Evolutionary conservation across 2,797 vertebrate species (phyloP).

Genomic region (Ceryle rudis): DNA sequence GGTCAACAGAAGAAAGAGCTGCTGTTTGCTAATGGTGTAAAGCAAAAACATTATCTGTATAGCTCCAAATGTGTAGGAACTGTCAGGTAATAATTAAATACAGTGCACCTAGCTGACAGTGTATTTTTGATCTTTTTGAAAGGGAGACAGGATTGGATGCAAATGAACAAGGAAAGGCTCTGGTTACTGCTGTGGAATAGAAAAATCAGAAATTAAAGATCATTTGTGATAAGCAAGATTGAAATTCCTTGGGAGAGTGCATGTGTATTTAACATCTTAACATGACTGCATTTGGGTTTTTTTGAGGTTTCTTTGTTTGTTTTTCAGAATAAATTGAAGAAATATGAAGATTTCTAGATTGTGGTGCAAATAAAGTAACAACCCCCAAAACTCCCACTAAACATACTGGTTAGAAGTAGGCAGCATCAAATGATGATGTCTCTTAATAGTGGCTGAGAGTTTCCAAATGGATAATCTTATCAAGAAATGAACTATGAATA

Average conservation of each 20-base stretch:
- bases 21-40: neutral
- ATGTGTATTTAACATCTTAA: slow-evolving; percentile 30
- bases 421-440: neutral
- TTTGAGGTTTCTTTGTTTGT: neutral
- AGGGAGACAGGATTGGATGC: neutral
- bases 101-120: neutral
- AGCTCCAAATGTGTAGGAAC: neutral
- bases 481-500: slow-evolving; percentile 28
- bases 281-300: neutral
- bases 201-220: slow-evolving; percentile 41
- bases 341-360: slow-evolving; percentile 31
- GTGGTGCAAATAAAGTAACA: slow-evolving; percentile 1
- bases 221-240: slow-evolving; percentile 47
- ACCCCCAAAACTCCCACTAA: neutral
- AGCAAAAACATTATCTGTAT: neutral
- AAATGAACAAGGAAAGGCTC: slow-evolving; percentile 20
- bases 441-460: neutral
- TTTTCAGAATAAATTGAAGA: slow-evolving; percentile 50
- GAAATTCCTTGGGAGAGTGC: slow-evolving; percentile 32
- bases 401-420: slow-evolving; percentile 1
- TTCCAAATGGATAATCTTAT: slow-evolving; percentile 36
- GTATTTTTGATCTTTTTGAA: slow-evolving; percentile 1
- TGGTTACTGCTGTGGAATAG: neutral
- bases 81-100: slow-evolving; percentile 2
- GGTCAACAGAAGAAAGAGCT: neutral